Evolutionary conservation across 2,113 vertebrate species (phyloP), one percentile per base, ranked within the genome.

Genomic region (Colius striatus): DNA sequence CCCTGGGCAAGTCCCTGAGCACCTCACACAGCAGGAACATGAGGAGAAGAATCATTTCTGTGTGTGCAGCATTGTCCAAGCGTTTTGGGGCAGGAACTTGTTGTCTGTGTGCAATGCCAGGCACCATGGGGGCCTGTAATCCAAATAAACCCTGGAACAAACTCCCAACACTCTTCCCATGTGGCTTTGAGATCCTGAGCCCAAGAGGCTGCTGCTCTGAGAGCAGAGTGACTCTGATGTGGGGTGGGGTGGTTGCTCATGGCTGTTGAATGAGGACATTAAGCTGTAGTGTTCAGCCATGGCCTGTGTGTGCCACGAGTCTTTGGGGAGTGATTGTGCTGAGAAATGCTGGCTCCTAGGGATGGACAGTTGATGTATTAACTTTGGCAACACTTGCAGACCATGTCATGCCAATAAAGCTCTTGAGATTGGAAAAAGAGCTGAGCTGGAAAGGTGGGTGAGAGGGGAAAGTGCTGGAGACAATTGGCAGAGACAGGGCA

Each of bases 361-460:
- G 77, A 91, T 30, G 9, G 58, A 81, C 78, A 43, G 5, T 26
- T 96, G 96, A 97, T 92, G 60, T 76, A 96, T 95, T 48, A 34
- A 74, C 89, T 95, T 89, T 97, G 96, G 96, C 94, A 95, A 92
- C 22, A 58, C 93, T 96, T 73, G 81, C 89, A 95, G 55, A 23
- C 81, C 55, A 22, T 92, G 95, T 95, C 95, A 95, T 29, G 96
- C 87, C 96, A 94, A 92, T 95, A 82, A 96, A 22, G 73, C 87
- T 38, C 18, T 14, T 1, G 94, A 89, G 92, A 87, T 54, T 89
- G 95, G 95, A 87, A 87, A 95, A 91, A 87, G 94, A 95, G 89
- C 78, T 87, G 91, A 86, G 47, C 58, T 94, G 91, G 94, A 92
- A 92, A 94, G 94, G 93, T 92, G 89, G 77, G 89, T 0, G 61